Percentiles rank a stretch among this genome's conserved stretches.
Conservation (phyloP, 1,140 invertebrate species). For the Drosophila nebulosa region DNA sequence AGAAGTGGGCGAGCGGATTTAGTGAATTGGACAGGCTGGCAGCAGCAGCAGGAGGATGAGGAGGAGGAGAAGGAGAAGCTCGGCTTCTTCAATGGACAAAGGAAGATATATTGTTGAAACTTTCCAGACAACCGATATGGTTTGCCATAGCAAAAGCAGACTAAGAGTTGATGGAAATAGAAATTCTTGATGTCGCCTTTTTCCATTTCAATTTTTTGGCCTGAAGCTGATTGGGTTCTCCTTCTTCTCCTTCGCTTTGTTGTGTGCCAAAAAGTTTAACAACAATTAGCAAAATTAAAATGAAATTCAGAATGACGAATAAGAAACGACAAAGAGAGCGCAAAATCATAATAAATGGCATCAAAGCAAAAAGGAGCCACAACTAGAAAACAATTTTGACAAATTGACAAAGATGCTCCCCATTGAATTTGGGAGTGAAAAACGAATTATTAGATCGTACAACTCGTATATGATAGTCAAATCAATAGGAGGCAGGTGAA, state of each 20-base stretch:
- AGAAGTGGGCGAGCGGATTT: constrained; percentile 14
- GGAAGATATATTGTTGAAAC: constrained; percentile 7
- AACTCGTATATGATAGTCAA: too few species aligned
- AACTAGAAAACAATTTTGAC: not conserved
- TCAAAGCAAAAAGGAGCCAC: not conserved
- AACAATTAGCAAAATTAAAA: constrained; percentile 45
- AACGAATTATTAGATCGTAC: too few species aligned
- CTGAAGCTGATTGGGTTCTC: not conserved
- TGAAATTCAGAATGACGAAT: not conserved
- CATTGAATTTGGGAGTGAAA: too few species aligned
- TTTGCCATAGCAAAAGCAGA: not conserved
- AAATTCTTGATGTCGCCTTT: constrained; percentile 13
- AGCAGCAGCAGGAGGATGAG: too few species aligned
- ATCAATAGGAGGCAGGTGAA: too few species aligned
- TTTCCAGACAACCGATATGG: constrained; percentile 2
- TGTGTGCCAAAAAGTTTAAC: constrained; percentile 42
- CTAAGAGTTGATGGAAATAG: not conserved
- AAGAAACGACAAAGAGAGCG: not conserved
- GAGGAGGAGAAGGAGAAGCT: too few species aligned
- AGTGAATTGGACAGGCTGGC: constrained; percentile 2
- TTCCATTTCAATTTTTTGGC: constrained; percentile 18
- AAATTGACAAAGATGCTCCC: not conserved
- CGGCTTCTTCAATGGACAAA: not conserved
- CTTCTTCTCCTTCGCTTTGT: not conserved
- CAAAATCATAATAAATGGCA: not conserved